Base-by-base conservation (phyloP, 2,888 invertebrate genomes). In the Drosophila fulvimacula region DNA sequence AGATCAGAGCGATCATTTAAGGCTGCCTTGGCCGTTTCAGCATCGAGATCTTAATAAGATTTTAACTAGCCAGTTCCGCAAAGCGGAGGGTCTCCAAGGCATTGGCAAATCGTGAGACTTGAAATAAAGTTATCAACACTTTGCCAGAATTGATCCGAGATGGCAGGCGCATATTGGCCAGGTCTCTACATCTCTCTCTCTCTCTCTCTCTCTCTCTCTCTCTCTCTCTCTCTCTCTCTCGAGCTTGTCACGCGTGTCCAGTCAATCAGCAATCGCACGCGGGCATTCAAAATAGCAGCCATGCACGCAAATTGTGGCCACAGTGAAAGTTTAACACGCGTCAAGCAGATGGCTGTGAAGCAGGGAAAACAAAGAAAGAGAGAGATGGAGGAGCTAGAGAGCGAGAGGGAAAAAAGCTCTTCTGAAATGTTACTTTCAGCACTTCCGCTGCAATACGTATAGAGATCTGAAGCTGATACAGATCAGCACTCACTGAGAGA, bases 111-210 rank as follows among this genome's bases (percentile, higher is more conserved):
- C 55, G 21, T 24, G 17, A 39, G 44, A 51, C 49, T 62, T 58
- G 70, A 74, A 82, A 76, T 85, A 65, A 82, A 89, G 89, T 65
- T 85, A 89, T 83, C 83, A 83, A 83, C 89, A 83, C 83, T 76
- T 83, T 46, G 68, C 60, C 49, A 24, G 51, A 73, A 62, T 79
- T 69, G 46, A 75, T 17, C 42, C 64, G 53, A 61, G 57, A 56
- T 48, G 39, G 27, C 59, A 48, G 38, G 44, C 41, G 27, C 52
- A 59, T 58, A 77, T 73, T 62, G 57, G 21, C 30, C 38, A n/a
- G 27, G 3, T 7, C 19, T 17, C 30, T 3, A 2, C 9, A 17
- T 13, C 13, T 10, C 64, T 53, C 52, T 63, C 64, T 60, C 67
- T 2, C 17, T 11, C 17, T n/a, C 5, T 10, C 34, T 30, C 36